Evolutionary conservation across 2,113 vertebrate genomes (phyloP), one percentile per base, ranked within the genome.

Genomic region (Bambusicola thoracicus): DNA sequence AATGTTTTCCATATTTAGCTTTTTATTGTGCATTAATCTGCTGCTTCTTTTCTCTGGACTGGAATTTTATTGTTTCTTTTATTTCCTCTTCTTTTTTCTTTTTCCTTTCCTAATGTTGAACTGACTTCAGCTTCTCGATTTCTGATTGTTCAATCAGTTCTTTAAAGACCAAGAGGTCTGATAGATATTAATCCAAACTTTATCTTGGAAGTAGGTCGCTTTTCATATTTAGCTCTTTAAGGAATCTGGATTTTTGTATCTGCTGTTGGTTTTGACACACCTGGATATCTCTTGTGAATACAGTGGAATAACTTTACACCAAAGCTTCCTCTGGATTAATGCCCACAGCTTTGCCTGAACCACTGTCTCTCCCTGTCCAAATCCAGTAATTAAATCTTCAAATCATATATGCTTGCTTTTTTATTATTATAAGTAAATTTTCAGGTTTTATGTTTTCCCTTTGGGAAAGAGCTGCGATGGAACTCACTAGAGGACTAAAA

Each of bases 321-420:
- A 74, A 49, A 82, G 49, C 85, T 91, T 73, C 29, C 36, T 74
- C 63, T 87, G 59, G 68, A 82, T 82, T 83, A 85, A 63, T 49
- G 41, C 69, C 62, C 80, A 43, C 40, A 78, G 30, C n/a, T 74
- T 85, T 94, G 67, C 81, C 84, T 87, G 22, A 87, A 66, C 78
- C 38, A 43, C 91, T 76, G 81, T 89, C 78, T 67, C 55, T 85
- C 87, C 29, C 30, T 74, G 81, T 85, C 67, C 63, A 76, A 93
- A 91, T 40, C 1, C 7, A 72, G 70, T 83, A 92, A 93, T 93
- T 94, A 85, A 85, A 76, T 87, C 75, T 93, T 85, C 59, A 85
- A 82, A 82, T 92, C 73, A 74, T 66, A 84, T 81, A 19, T 90
- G 43, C 3, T 10, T 1, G 12, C 19, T 79, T 73, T 90, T 87